Conservation (phyloP, 2,113 vertebrate genomes). For the Coptodon bakossiorum region DNA sequence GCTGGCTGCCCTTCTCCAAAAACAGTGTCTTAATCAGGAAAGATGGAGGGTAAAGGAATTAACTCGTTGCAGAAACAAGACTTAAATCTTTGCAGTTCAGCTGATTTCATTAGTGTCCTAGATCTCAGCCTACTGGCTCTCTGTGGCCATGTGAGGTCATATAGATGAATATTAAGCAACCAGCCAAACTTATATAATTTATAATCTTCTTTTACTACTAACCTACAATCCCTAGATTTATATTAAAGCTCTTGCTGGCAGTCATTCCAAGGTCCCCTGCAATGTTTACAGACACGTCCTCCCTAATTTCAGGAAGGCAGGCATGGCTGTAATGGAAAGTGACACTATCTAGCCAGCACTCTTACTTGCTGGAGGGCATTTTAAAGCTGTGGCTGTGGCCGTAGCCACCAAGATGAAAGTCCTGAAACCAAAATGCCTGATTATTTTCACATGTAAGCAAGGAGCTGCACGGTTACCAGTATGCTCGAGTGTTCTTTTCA, state of each 20-base stretch:
- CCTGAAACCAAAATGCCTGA: slow-evolving; percentile 1
- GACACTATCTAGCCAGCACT: slow-evolving; percentile 60
- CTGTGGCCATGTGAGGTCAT: not conserved
- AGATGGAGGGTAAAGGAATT: not conserved
- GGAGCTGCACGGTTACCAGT: not conserved
- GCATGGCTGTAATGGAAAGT: slow-evolving; percentile 58
- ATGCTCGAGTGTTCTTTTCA: not conserved
- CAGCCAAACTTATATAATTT: not conserved
- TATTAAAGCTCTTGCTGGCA: slow-evolving; percentile 16
- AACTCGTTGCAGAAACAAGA: not conserved
- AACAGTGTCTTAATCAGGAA: not conserved
- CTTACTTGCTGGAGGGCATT: slow-evolving; percentile 41
- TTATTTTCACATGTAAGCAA: slow-evolving; percentile 19
- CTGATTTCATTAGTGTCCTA: not conserved
- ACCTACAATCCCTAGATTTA: not conserved
- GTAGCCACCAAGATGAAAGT: slow-evolving; percentile 24
- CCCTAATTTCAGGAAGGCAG: slow-evolving; percentile 46
- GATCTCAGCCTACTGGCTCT: not conserved
- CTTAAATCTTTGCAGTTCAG: not conserved
- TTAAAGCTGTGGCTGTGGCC: slow-evolving; percentile 20
- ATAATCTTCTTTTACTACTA: not conserved
- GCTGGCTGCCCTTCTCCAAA: not conserved
- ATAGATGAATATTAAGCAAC: not conserved
- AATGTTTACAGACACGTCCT: slow-evolving; percentile 52
- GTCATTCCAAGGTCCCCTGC: slow-evolving; percentile 38